Evolutionary conservation across 2,888 invertebrate genomes (phyloP), one percentile per base, ranked within the genome.

Genomic region (Eupithecia abbreviata): DNA sequence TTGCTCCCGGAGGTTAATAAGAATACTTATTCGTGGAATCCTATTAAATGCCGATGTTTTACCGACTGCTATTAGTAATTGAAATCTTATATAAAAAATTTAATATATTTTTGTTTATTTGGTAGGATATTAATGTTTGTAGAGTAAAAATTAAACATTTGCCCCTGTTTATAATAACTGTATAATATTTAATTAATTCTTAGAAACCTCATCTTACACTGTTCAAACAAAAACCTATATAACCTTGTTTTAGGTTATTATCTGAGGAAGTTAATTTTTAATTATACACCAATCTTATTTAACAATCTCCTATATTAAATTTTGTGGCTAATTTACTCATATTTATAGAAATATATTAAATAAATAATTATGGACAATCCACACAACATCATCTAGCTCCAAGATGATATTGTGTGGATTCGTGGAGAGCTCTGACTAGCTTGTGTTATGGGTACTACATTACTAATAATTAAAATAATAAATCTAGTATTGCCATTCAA

Each of bases 121-220:
- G 15, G 42, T 66, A 66, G 15, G 42, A 42, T 65, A 65, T 65
- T 65, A 65, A 65, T 66, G 66, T 66, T 66, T 42, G 66, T 42
- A 42, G 15, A 66, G 13, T 42, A 6, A 66, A 66, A 66, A 66
- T 42, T 42, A 66, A 66, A 66, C 15, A 42, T 66, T 66, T 66
- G 10, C 10, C 13, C 66, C 6, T 66, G 6, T 66, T 66, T 66
- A 4, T 66, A 66, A 65, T 65, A n/a, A 65, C 30, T 41, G 15
- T 41, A 10, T 65, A 41, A 66, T 66, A 66, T 66, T 42, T 42
- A 15, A 66, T 2, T 13, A 42, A 66, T 66, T 30, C 62, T 62
- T 4, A 62, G 62, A 10, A 62, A 3, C 18, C 58, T 18, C 18
- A 41, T 65, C 12, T 65, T 12, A 41, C 13, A 10, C 3, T 42